Conservation (phyloP, 2,888 invertebrate species). For the Neoscelio sp. region DNA sequence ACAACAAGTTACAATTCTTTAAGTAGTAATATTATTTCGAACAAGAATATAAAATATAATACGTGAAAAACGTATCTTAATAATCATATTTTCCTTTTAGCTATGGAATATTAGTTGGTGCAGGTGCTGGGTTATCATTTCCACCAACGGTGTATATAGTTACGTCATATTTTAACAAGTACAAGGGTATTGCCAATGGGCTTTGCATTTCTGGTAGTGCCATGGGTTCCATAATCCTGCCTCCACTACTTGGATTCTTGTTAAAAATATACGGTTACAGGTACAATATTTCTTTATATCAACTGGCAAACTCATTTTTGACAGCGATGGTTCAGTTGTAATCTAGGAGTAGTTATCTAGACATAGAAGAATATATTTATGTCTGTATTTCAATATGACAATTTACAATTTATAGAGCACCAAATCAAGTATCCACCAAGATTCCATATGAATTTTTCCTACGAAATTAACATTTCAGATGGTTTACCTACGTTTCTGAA, state of each 20-base stretch:
- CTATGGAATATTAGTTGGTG: conserved; percentile 92
- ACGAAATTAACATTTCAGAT: too few relatives aligned
- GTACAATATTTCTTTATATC: too few relatives aligned
- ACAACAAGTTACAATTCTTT: background rate
- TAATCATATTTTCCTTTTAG: conserved; percentile 83
- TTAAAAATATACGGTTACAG: conserved; percentile 90
- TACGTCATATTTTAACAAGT: conserved; percentile 92
- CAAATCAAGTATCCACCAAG: too few relatives aligned
- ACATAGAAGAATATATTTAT: too few relatives aligned
- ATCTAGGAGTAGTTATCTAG: too few relatives aligned
- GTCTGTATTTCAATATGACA: background rate
- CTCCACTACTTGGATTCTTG: conserved; percentile 89
- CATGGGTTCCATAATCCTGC: conserved; percentile 93
- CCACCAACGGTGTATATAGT: conserved; percentile 96
- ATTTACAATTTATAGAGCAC: background rate
- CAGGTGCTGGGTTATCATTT: conserved; percentile 93
- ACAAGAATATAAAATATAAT: too few relatives aligned
- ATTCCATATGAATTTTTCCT: too few relatives aligned
- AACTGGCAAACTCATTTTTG: too few relatives aligned
- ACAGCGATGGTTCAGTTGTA: too few relatives aligned
- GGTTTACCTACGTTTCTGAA: too few relatives aligned
- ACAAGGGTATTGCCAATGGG: conserved; percentile 93
- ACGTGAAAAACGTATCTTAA: too few relatives aligned
- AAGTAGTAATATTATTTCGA: background rate
- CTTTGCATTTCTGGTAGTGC: conserved; percentile 95